A percentile compares a stretch with the other conserved stretches of the same genome.
These are phyloP conservation scores for Terrapene triunguis DNA, from an alignment of 2,113 vertebrate species.

Conservation along the genomic window DNA sequence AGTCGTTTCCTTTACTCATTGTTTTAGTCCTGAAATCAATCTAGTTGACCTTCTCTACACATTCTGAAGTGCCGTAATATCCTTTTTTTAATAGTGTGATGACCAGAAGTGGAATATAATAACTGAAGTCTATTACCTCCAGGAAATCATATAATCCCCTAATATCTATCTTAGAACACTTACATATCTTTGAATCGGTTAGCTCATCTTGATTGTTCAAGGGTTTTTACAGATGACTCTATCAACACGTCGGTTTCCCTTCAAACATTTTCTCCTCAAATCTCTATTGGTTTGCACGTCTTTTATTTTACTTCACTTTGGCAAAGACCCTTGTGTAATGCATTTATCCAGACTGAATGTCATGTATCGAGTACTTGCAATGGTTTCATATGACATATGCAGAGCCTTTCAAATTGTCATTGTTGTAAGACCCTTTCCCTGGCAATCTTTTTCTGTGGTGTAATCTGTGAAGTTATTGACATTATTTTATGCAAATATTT, in stretches of 20 bases:
- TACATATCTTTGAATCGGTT: background rate
- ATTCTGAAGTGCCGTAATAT: background rate
- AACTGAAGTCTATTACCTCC: background rate
- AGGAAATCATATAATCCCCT: slow-evolving; percentile 13
- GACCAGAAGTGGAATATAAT: background rate
- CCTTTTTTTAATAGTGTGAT: background rate
- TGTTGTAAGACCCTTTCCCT: background rate
- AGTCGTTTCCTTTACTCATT: background rate
- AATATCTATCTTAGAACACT: background rate
- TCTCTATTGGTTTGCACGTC: background rate
- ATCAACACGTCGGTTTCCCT: background rate
- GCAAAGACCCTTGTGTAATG: background rate
- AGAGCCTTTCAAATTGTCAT: background rate
- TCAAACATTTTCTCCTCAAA: background rate
- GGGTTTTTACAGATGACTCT: background rate
- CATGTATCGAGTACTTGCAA: background rate
- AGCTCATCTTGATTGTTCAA: background rate
- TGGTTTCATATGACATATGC: background rate
- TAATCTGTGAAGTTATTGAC: background rate
- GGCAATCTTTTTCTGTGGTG: background rate
- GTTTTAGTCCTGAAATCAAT: background rate
- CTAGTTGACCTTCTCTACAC: slow-evolving; percentile 7
- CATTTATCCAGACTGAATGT: background rate
- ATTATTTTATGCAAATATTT: background rate
- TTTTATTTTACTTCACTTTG: background rate